Conservation (phyloP, 2,888 invertebrate species). For the Ellobium chinense region DNA sequence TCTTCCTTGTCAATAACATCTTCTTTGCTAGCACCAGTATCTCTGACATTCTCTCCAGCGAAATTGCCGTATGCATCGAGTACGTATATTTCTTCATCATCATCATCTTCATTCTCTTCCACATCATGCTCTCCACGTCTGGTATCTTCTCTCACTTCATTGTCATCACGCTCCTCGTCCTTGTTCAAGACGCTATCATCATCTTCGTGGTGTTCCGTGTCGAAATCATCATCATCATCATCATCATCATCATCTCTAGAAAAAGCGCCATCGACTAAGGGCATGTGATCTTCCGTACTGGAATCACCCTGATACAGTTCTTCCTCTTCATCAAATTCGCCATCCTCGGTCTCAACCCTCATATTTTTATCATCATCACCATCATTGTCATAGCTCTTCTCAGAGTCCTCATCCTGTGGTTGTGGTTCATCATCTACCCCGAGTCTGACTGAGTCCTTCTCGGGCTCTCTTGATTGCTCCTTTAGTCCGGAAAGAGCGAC, state of each 20-base stretch:
- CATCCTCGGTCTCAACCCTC: neutral
- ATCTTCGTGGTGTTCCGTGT: neutral
- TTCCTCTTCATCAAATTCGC: neutral
- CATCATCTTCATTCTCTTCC: slow-evolving; percentile 27
- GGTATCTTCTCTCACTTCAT: neutral
- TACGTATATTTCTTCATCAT: neutral
- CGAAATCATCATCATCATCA: neutral
- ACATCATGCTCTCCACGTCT: slow-evolving; percentile 21
- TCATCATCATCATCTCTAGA: neutral
- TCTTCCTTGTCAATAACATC: neutral
- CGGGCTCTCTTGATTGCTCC: too few species aligned
- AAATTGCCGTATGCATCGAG: neutral
- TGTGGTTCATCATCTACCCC: too few species aligned
- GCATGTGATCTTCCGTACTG: neutral
- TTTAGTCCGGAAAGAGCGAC: too few species aligned
- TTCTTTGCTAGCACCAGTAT: too few species aligned
- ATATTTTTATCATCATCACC: neutral
- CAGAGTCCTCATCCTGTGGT: neutral
- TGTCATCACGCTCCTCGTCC: neutral
- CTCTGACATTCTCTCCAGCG: too few species aligned
- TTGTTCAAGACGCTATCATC: slow-evolving; percentile 12
- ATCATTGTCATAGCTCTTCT: neutral
- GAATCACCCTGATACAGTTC: too few species aligned
- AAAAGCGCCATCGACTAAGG: neutral
- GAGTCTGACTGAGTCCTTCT: too few species aligned